phyloP scores from a whole-genome alignment of 2,113 vertebrate species.

The Peucedramus taeniatus region DNA sequence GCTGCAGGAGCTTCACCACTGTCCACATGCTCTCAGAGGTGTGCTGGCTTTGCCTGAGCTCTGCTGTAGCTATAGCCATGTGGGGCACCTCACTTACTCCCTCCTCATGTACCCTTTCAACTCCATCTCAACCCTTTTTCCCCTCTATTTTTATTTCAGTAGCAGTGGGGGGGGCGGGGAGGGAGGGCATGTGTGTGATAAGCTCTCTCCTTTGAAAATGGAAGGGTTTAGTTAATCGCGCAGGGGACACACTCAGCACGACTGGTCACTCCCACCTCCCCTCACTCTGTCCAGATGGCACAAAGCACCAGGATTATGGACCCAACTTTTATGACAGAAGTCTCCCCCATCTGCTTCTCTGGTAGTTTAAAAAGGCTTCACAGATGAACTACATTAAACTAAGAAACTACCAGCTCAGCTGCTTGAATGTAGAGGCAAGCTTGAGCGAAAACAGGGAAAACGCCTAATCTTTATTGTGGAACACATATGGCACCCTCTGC shows the following conservation, averaged over 20 bases:
- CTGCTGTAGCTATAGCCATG: fast-evolving
- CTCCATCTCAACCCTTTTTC: background rate
- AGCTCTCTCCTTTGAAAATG: background rate
- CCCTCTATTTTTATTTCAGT: background rate
- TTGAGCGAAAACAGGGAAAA: background rate
- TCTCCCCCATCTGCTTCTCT: background rate
- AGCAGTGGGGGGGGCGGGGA: fast-evolving
- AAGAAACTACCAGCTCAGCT: background rate
- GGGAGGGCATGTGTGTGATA: fast-evolving
- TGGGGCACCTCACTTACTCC: background rate
- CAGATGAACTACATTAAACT: background rate
- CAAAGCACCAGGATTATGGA: background rate
- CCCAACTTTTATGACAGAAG: background rate
- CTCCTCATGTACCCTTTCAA: background rate
- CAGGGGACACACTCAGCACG: background rate
- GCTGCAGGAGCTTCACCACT: background rate
- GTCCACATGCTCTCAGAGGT: fast-evolving
- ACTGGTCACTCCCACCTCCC: background rate
- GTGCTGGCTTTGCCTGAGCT: fast-evolving
- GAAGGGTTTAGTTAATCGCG: background rate
- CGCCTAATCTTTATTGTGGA: background rate
- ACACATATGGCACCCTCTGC: background rate
- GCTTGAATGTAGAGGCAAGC: background rate
- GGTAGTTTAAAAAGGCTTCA: background rate
- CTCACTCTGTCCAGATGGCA: background rate